Evolutionary conservation across 2,888 invertebrate species (phyloP).

Genomic region (Apotomis turbidana): DNA sequence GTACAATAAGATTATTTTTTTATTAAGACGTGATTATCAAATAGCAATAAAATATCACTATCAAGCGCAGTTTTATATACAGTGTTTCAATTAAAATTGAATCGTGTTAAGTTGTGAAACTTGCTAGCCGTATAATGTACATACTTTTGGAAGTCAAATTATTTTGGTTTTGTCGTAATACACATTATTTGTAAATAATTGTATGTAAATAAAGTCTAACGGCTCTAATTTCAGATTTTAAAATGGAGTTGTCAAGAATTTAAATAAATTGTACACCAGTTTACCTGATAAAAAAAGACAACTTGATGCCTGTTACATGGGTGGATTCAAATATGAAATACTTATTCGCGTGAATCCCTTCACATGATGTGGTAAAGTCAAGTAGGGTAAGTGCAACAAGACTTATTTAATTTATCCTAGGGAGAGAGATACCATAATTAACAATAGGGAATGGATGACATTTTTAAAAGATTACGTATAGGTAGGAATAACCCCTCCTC

Average conservation of each 20-base stretch:
- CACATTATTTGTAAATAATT: conserved; percentile 27
- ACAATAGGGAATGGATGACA: too few relatives aligned
- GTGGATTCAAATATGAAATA: neutral
- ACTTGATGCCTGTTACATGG: neutral
- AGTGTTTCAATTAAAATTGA: neutral
- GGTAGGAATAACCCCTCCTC: too few relatives aligned
- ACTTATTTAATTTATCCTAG: too few relatives aligned
- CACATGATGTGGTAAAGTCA: neutral
- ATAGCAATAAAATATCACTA: conserved; percentile 24
- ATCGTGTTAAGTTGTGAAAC: conserved; percentile 26
- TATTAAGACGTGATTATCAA: conserved; percentile 18
- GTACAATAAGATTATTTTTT: conserved; percentile 32
- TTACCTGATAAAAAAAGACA: too few relatives aligned
- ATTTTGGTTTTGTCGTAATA: neutral
- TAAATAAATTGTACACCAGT: conserved; percentile 16
- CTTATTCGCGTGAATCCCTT: neutral
- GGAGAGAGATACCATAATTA: too few relatives aligned
- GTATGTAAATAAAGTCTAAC: conserved; percentile 34
- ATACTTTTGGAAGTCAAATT: conserved; percentile 28
- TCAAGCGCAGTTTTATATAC: conserved; percentile 11
- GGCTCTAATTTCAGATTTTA: conserved; percentile 15
- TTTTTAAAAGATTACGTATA: too few relatives aligned
- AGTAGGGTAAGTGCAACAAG: neutral
- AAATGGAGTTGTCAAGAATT: neutral
- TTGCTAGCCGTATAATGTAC: conserved; percentile 32